A percentile compares a stretch with the other conserved stretches of the same genome.
Evolutionary conservation across 2,797 vertebrate genomes (phyloP).

Genomic region (Columba guinea): DNA sequence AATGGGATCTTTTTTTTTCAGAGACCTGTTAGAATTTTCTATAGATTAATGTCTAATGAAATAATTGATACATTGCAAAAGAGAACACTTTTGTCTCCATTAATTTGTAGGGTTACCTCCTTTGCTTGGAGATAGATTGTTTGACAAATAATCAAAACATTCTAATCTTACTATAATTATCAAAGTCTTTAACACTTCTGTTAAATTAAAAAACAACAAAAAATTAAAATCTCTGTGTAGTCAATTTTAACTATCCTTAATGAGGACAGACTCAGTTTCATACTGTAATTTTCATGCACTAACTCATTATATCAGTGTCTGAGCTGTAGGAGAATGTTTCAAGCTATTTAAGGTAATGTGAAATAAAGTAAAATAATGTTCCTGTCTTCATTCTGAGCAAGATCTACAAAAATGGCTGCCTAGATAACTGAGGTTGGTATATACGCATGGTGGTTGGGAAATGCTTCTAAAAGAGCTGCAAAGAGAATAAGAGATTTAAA

Average conservation of each 20-base stretch:
- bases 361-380: conserved; percentile 37
- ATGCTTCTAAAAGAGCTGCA: background rate
- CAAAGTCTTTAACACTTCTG: background rate
- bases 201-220: background rate
- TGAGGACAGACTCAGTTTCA: background rate
- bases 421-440: background rate
- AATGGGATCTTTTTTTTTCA: background rate
- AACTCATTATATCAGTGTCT: background rate
- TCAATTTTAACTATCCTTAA: background rate
- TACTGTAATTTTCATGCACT: background rate
- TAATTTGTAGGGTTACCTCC: background rate
- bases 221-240: background rate
- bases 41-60: background rate
- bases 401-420: background rate
- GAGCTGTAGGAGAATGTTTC: conserved; percentile 16
- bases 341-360: conserved; percentile 17
- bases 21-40: background rate
- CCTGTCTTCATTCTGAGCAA: background rate
- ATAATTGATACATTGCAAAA: background rate
- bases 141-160: background rate
- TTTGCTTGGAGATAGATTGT: background rate
- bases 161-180: background rate
- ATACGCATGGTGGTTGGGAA: background rate
- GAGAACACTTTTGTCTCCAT: background rate
- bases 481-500: background rate